Percentiles rank a stretch among this genome's conserved stretches.
These are phyloP conservation scores for Adelosebastes latens DNA, from an alignment of 2,797 vertebrate species.

Conservation along the genomic window DNA sequence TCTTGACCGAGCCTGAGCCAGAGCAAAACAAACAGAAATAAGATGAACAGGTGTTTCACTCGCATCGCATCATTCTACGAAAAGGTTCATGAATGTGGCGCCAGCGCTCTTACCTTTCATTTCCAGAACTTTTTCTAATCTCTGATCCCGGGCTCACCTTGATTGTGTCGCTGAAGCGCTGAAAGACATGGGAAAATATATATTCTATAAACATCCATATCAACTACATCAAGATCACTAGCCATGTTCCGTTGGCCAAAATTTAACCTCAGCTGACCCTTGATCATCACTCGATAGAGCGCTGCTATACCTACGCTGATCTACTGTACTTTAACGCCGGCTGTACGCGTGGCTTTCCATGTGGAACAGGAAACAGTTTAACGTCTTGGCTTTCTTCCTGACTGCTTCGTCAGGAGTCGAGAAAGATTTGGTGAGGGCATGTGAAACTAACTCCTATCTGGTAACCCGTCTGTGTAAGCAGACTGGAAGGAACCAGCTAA, in stretches of 20 bases:
- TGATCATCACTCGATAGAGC: constrained; percentile 20
- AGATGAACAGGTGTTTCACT: neutral
- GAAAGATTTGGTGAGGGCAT: constrained; percentile 35
- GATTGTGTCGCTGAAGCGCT: constrained; percentile 89
- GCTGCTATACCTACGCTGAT: constrained; percentile 20
- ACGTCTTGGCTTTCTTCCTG: constrained; percentile 1
- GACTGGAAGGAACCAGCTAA: constrained; percentile 56
- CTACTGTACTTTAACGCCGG: constrained; percentile 21
- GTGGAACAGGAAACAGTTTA: constrained; percentile 8
- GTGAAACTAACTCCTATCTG: constrained; percentile 55
- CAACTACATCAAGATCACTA: constrained; percentile 15
- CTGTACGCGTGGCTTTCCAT: constrained; percentile 1
- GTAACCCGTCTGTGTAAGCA: constrained; percentile 47
- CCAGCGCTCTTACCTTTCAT: constrained; percentile 82
- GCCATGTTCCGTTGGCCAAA: constrained; percentile 7
- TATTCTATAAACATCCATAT: neutral
- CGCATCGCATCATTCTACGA: neutral
- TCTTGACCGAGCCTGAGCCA: constrained; percentile 58
- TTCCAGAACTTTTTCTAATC: constrained; percentile 78
- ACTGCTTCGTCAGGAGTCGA: constrained; percentile 24
- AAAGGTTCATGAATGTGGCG: neutral
- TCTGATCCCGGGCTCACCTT: constrained; percentile 87
- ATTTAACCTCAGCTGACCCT: constrained; percentile 28
- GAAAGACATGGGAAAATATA: constrained; percentile 18
- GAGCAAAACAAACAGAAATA: neutral